Evolutionary conservation across 2,888 invertebrate genomes (phyloP), one percentile per base, ranked within the genome.

Genomic region (Hirtodrosophila trivittata): DNA sequence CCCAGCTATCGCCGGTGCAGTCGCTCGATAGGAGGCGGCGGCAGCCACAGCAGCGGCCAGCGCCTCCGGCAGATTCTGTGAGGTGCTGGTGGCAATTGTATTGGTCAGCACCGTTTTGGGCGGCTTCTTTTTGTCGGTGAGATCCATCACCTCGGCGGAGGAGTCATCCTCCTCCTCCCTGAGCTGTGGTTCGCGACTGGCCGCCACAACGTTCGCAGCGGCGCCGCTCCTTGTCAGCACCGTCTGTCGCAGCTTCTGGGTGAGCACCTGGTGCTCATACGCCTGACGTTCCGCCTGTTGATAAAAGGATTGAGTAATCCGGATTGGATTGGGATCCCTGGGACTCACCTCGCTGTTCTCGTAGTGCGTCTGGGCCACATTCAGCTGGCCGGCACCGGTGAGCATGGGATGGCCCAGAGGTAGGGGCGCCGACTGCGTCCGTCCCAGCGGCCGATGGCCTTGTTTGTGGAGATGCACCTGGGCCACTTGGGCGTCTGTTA

Each of bases 351-450:
- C 90, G 73, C 89, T 90, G 51, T 91, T 91, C 76, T 91, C 91
- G 66, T 91, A 91, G 71, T 91, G 91, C 18, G 91, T 90, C 58
- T 90, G 90, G 1, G 78, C 90, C 49, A 91, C 88, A 52, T 88
- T 90, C 28, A 91, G 71, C 52, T 89, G 88, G 8, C 92, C 91
- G 26, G 84, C 80, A 3, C 90, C 90, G 45, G 93, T 92, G 52
- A 97, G 93, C 93, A 96, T 94, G 16, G 97, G 97, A 91, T 97
- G 97, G 0, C 97, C 97, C 54, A 98, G 92, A 18, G 97, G 97
- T 77, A 97, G 91, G 0, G 97, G 97, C 1, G 98, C 98, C 39
- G 98, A 98, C 91, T 98, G 98, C 58, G 98, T 98, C 88, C 98
- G 94, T 59, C 97, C 97, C 80, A 97, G 92, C 26, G 97, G 97